Evolutionary conservation across 1,140 invertebrate species (phyloP).

Genomic region (Palaemon carinicauda): DNA sequence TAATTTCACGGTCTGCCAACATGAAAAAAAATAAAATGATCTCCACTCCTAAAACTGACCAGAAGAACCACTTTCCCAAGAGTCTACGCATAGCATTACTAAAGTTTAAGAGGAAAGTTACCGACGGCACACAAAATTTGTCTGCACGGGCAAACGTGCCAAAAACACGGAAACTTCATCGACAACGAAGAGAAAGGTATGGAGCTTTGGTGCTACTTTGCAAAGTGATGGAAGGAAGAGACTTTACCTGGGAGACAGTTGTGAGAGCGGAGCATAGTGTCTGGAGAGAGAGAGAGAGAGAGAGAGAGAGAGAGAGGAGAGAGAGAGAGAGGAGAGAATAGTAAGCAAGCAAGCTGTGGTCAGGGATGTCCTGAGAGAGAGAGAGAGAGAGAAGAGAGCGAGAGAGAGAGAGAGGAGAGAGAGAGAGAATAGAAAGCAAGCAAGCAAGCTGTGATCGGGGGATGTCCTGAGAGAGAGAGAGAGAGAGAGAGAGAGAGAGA

Average conservation of each 20-base stretch:
- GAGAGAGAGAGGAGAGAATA: background rate
- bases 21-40: no score
- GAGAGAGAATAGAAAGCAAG: background rate
- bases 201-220: background rate
- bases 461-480: background rate
- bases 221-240: background rate
- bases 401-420: background rate
- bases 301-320: background rate
- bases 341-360: no score
- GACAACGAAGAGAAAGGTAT: background rate
- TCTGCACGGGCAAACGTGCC: no score
- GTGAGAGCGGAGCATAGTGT: background rate
- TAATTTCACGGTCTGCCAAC: no score
- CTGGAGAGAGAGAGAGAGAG: background rate
- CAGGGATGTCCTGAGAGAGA: background rate
- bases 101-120: no score
- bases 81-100: no score
- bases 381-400: background rate
- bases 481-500: background rate
- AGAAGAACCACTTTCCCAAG: no score
- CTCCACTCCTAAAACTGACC: no score
- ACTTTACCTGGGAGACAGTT: background rate
- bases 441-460: no score
- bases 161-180: no score
- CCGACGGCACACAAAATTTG: no score